Evolutionary conservation across 2,888 invertebrate species (phyloP), one percentile per base, ranked within the genome.

Genomic region (Acholoe squamosa): DNA sequence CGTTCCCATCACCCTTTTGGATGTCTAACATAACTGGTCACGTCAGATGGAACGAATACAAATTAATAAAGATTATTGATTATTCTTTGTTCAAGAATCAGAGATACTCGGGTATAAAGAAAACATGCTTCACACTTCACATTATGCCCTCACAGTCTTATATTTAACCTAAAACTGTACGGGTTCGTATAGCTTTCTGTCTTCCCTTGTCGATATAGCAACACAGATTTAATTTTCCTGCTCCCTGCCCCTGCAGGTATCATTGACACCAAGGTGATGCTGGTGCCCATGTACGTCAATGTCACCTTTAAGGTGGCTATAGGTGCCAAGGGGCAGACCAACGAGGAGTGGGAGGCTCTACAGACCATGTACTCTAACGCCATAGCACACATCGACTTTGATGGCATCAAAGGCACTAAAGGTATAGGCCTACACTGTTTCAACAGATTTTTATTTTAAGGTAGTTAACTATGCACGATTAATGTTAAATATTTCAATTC

Each of bases 221-320:
- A n/a, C n/a, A n/a, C n/a, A n/a, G n/a, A n/a, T n/a, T n/a, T n/a
- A 54, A 10, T 54, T 54, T 54, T 54, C 12, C 10, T 71, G 71
- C 16, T 71, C 25, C 76, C 31, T 7, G 3, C n/a, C 12, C n/a
- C 25, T 71, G 31, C 89, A 91, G 91, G 91, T 22, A 33, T 89
- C 19, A 91, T 91, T 67, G 84, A 89, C 76, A 86, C 80, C 10
- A 89, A 89, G 84, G 89, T 91, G 34, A 67, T 89, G 89, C 61
- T 91, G 54, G 51, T 91, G 31, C 91, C 91, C 22, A 51, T 89
- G 80, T 91, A 89, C 43, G 52, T 91, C 19, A 89, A 89, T 10
- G 91, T 84, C 28, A 71, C 76, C 25, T 43, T 91, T 19, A 89
- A 89, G 61, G 84, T 91, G n/a, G 91, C 91, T 25, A 43, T 89